phyloP scores from a whole-genome alignment of 92 coral and sea anemone genomes.

The Pocillopora grandis region DNA sequence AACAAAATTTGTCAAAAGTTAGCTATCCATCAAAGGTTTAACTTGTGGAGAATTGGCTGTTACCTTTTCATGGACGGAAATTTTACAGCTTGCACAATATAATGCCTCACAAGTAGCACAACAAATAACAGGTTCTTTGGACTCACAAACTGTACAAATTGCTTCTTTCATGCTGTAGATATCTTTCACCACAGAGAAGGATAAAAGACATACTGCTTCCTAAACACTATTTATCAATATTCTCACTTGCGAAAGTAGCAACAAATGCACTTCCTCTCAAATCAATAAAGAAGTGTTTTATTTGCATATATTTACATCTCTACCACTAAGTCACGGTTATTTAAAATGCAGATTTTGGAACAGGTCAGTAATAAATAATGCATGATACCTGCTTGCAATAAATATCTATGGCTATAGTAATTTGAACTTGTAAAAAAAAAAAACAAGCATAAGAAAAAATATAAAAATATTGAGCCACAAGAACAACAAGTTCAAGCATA shows the following conservation, averaged over 20 bases:
- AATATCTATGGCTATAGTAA: not conserved
- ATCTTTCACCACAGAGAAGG: not conserved
- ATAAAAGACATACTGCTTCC: constrained; percentile 8
- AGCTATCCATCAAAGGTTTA: not conserved
- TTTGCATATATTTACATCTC: constrained; percentile 51
- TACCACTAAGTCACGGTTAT: constrained; percentile 23
- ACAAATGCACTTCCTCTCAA: constrained; percentile 22
- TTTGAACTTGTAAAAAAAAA: not conserved
- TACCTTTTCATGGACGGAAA: constrained; percentile 73
- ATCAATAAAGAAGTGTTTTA: constrained; percentile 11
- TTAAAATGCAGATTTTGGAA: constrained; percentile 48
- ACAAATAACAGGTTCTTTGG: constrained; percentile 80
- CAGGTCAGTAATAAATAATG: constrained; percentile 39
- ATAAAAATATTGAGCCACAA: not conserved
- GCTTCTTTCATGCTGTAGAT: constrained; percentile 67
- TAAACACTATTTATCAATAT: constrained; percentile 14
- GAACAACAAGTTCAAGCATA: not conserved
- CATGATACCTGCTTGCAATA: constrained; percentile 23
- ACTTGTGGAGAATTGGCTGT: not conserved
- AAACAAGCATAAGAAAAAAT: not conserved
- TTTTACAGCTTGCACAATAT: constrained; percentile 75
- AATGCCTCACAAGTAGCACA: constrained; percentile 94
- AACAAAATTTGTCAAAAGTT: not conserved
- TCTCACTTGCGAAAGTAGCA: constrained; percentile 4
- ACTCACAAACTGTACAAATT: constrained; percentile 84